Conservation (phyloP, 2,797 vertebrate genomes). For the Botia kubotai region DNA sequence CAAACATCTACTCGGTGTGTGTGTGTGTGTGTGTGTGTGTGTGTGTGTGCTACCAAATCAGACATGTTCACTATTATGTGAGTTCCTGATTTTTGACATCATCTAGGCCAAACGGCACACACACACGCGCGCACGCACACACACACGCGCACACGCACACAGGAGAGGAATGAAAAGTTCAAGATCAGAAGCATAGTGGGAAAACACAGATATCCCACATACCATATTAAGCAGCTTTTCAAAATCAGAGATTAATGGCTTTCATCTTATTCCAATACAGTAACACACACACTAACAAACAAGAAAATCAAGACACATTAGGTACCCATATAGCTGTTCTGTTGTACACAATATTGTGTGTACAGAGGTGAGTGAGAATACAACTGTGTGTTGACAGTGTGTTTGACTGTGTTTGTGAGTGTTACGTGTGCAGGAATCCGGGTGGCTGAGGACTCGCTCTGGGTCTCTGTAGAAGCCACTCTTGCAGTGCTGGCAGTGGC, state of each 20-base stretch:
- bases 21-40: conserved; percentile 36
- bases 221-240: conserved; percentile 43
- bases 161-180: conserved; percentile 33
- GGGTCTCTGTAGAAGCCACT: conserved; percentile 90
- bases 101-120: conserved; percentile 45
- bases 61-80: conserved; percentile 40
- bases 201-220: conserved; percentile 23
- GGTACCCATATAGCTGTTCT: conserved; percentile 9
- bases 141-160: conserved; percentile 41
- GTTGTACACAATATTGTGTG: not conserved
- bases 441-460: conserved; percentile 77
- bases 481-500: conserved; percentile 89
- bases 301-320: not conserved
- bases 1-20: conserved; percentile 57
- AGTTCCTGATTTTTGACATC: conserved; percentile 56
- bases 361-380: not conserved
- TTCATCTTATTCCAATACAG: conserved; percentile 20
- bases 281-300: not conserved
- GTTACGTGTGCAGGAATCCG: conserved; percentile 91
- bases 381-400: not conserved
- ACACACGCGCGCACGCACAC: conserved; percentile 47
- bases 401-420: not conserved
- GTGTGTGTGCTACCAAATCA: conserved; percentile 21
- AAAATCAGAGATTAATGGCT: conserved; percentile 40
- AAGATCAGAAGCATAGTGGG: not conserved